Evolutionary conservation across 2,888 invertebrate genomes (phyloP).

Genomic region (Drosophila borealis): DNA sequence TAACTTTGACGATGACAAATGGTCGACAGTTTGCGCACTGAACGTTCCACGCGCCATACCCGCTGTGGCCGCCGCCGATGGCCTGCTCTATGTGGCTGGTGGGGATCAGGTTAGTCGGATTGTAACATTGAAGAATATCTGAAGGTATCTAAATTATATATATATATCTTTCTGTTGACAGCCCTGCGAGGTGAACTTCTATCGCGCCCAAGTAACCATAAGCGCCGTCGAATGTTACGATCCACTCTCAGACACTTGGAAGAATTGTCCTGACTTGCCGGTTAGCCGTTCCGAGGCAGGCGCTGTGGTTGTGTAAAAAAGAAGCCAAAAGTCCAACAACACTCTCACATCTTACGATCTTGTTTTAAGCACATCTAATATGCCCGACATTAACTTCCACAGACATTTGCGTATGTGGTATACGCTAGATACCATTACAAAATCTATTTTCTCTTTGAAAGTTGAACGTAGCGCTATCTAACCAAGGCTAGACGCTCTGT

Average conservation of each 20-base stretch:
- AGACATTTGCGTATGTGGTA: slow-evolving; percentile 46
- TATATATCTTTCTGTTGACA: slow-evolving; percentile 8
- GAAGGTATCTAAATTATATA: no score
- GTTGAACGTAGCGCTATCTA: slow-evolving; percentile 55
- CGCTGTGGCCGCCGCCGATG: slow-evolving; percentile 93
- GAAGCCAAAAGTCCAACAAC: slow-evolving; percentile 26
- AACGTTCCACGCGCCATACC: slow-evolving; percentile 92
- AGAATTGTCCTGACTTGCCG: slow-evolving; percentile 91
- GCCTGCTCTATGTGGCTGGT: slow-evolving; percentile 92
- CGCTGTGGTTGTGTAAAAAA: slow-evolving; percentile 90
- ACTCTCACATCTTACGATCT: slow-evolving; percentile 44
- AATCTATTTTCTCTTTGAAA: slow-evolving; percentile 39
- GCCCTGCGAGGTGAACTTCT: slow-evolving; percentile 92
- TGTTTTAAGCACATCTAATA: slow-evolving; percentile 49
- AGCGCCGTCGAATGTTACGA: slow-evolving; percentile 94
- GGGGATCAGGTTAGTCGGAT: slow-evolving; percentile 88
- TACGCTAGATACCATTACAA: slow-evolving; percentile 46
- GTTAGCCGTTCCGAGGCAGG: slow-evolving; percentile 95
- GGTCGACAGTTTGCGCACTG: slow-evolving; percentile 92
- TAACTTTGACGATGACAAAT: slow-evolving; percentile 86
- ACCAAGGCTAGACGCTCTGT: slow-evolving; percentile 53
- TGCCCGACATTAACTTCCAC: slow-evolving; percentile 26
- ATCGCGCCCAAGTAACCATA: slow-evolving; percentile 93
- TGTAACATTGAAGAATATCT: neutral
- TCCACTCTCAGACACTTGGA: slow-evolving; percentile 91